Percentiles rank a stretch among this genome's conserved stretches.
Conservation (phyloP, 2,113 vertebrate genomes). For the Piaya cayana region DNA sequence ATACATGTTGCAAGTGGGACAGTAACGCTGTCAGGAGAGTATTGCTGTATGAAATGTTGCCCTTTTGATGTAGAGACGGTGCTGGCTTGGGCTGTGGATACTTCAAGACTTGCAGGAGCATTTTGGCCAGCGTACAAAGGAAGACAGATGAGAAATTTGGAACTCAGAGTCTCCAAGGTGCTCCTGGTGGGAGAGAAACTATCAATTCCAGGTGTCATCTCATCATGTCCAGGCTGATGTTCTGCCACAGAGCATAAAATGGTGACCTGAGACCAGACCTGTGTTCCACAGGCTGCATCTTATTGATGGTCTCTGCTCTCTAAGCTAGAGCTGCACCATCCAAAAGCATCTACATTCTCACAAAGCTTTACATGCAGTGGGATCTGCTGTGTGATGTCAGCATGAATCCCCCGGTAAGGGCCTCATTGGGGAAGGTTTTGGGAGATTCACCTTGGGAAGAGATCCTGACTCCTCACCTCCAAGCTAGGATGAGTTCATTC, state of each 20-base stretch:
- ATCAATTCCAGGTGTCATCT: background rate
- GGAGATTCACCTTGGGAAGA: background rate
- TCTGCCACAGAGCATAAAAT: background rate
- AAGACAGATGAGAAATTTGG: background rate
- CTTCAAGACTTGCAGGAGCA: background rate
- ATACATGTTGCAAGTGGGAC: background rate
- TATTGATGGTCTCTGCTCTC: background rate
- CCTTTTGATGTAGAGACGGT: fast-evolving
- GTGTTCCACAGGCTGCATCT: background rate
- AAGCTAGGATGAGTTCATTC: constrained; percentile 41
- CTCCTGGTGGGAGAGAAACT: background rate
- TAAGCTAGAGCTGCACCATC: background rate
- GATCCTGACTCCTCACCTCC: background rate
- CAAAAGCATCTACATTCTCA: background rate
- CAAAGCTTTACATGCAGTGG: background rate
- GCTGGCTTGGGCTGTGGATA: background rate
- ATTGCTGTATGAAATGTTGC: background rate
- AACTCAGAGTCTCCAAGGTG: background rate
- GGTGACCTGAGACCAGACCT: background rate
- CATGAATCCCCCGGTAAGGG: background rate
- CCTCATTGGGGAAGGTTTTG: background rate
- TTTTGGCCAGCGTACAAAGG: fast-evolving
- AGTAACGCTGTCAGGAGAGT: background rate
- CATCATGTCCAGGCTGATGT: background rate
- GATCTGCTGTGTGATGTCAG: background rate